Conservation (phyloP, 2,113 vertebrate species). For the Cephalophus harveyi region DNA sequence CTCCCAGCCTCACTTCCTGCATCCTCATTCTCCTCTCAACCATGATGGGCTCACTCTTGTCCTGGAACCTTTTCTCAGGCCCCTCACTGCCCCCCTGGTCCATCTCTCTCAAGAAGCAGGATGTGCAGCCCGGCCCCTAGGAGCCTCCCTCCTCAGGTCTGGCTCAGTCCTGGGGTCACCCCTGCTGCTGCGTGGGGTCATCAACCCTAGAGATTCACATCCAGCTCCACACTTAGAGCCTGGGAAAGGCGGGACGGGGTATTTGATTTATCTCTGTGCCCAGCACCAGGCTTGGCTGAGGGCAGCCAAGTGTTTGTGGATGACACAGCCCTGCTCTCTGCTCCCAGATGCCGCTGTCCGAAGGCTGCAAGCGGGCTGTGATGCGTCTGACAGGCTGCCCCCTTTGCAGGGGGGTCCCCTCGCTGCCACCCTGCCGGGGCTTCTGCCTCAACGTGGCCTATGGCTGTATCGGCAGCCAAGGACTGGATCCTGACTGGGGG, state of each 20-base stretch:
- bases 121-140: background rate
- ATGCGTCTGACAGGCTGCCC: slow-evolving; percentile 92
- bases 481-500: slow-evolving; percentile 89
- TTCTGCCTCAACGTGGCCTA: slow-evolving; percentile 92
- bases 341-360: slow-evolving; percentile 80
- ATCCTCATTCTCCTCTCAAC: background rate
- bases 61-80: background rate
- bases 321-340: slow-evolving; percentile 38
- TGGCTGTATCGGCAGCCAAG: slow-evolving; percentile 88
- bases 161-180: background rate
- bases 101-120: background rate
- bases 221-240: background rate
- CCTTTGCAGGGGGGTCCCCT: slow-evolving; percentile 85
- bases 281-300: background rate
- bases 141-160: background rate
- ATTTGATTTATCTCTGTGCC: background rate
- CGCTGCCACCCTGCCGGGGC: slow-evolving; percentile 85
- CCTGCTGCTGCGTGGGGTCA: background rate
- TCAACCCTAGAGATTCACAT: background rate
- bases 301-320: background rate
- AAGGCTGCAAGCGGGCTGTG: slow-evolving; percentile 85
- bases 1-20: background rate
- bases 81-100: background rate
- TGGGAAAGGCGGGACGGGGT: background rate
- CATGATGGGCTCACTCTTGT: background rate